A percentile compares a stretch with the other conserved stretches of the same genome.
These are phyloP conservation scores for Drosophila athabasca DNA, from an alignment of 1,140 invertebrate genomes.

Conservation along the genomic window DNA sequence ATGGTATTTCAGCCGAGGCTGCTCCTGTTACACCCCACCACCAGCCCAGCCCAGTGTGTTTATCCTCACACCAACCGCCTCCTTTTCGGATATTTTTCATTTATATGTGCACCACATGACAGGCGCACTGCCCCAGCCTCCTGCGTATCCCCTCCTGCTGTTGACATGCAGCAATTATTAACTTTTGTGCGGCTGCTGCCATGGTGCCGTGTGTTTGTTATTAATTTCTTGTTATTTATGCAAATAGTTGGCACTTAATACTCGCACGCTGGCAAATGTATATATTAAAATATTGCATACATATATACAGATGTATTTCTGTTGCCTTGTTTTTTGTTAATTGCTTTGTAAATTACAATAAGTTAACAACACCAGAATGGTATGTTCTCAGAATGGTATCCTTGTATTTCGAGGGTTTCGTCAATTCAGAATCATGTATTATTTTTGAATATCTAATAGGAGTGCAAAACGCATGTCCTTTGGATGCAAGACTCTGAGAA, in stretches of 20 bases:
- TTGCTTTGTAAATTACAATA: conserved; percentile 74
- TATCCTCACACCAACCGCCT: neutral
- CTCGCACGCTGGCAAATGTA: conserved; percentile 53
- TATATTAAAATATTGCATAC: conserved; percentile 26
- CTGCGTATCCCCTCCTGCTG: conserved; percentile 29
- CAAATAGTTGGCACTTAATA: conserved; percentile 83
- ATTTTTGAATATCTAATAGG: no score
- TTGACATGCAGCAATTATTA: conserved; percentile 81
- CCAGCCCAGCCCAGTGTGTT: neutral
- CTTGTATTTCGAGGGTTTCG: no score
- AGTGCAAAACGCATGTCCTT: no score
- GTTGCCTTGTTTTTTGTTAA: conserved; percentile 40
- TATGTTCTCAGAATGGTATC: no score
- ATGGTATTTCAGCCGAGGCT: conserved; percentile 62
- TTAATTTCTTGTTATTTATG: conserved; percentile 83
- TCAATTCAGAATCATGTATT: no score
- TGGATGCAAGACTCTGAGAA: no score
- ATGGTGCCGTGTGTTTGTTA: conserved; percentile 80
- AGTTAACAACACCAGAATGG: conserved; percentile 57
- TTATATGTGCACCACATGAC: conserved; percentile 71
- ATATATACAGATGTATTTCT: neutral
- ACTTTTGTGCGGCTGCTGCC: conserved; percentile 78
- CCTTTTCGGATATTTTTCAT: conserved; percentile 66
- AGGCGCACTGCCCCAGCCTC: conserved; percentile 19
- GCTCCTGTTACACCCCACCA: conserved; percentile 23